Base-by-base conservation (phyloP, 1,140 invertebrate genomes). In the Coptotermes formosanus region DNA sequence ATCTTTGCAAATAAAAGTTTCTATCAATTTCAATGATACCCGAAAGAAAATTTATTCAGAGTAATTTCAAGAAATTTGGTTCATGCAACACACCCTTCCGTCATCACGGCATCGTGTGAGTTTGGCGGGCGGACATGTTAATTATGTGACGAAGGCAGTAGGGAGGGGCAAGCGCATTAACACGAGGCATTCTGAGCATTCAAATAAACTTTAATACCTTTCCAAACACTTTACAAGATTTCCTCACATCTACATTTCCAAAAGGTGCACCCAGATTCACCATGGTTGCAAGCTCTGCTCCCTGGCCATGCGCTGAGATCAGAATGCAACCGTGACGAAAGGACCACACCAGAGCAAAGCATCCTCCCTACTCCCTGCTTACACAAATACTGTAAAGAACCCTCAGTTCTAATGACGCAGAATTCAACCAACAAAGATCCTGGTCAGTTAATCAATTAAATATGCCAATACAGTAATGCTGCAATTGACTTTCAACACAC, bases 31-130 rank as follows among this genome's bases (percentile, higher is more conserved):
- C 55, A 85, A 32, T 85, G 43, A 84, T 19, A 84, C 83, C 64
- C 64, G 64, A 75, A 75, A 75, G 25, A 75, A 75, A 75, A n/a
- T 75, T 75, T 75, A 75, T 75, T 38, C 23, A 86, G 59, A 38
- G 84, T 85, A 86, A 85, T 82, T 52, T 82, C n/a, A 82, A 86
- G 81, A 85, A 83, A 86, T 86, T 86, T 86, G 75, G 84, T 87
- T 88, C 87, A 88, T 88, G 87, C 87, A 88, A 88, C 87, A 88
- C 87, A 87, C 87, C 87, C 87, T 86, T 87, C 85, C 85, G 85
- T 86, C 85, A 86, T 86, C 59, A 86, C 85, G 59, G 81, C 82
- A 32, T 81, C 83, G 85, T 88, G 87, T 87, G 86, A 88, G 86
- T 88, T 84, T 88, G 87, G 86, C 86, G 75, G 86, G 84, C 86